These are phyloP conservation scores for Drosophila acutilabella DNA, from an alignment of 2,888 invertebrate species.

Conservation along the genomic window DNA sequence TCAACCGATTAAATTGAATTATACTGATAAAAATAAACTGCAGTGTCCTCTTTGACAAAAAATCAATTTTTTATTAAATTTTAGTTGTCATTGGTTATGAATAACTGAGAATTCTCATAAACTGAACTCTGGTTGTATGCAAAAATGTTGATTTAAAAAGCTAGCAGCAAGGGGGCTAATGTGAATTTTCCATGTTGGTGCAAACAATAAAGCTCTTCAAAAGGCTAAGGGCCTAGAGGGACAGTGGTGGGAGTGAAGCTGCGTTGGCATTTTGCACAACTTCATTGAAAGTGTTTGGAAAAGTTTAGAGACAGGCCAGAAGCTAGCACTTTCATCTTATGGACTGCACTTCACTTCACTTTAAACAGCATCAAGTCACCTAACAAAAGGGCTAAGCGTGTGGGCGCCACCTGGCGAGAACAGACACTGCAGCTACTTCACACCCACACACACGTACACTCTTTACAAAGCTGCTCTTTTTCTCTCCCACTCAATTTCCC, in stretches of 20 bases:
- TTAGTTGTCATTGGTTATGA: too few relatives aligned
- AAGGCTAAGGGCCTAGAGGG: background rate
- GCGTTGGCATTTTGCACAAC: constrained; percentile 4
- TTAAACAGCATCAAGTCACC: constrained; percentile 43
- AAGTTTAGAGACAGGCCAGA: constrained; percentile 29
- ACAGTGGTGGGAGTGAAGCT: background rate
- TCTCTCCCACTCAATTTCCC: background rate
- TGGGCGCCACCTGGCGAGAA: constrained; percentile 15
- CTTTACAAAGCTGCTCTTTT: background rate
- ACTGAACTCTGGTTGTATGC: background rate
- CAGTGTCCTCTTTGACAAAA: too few relatives aligned
- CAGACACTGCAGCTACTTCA: background rate
- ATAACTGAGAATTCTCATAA: background rate
- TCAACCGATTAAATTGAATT: too few relatives aligned
- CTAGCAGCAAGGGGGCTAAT: background rate
- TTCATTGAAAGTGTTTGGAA: constrained; percentile 21
- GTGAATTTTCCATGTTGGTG: background rate
- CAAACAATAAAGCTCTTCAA: constrained; percentile 6
- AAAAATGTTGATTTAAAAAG: background rate
- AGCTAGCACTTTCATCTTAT: constrained; percentile 31
- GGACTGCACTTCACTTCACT: constrained; percentile 28
- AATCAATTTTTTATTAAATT: too few relatives aligned
- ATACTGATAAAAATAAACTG: too few relatives aligned
- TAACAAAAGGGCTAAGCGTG: constrained; percentile 38
- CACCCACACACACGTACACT: too few relatives aligned